Evolutionary conservation across 2,113 vertebrate species (phyloP).

Genomic region (Rostratula benghalensis): DNA sequence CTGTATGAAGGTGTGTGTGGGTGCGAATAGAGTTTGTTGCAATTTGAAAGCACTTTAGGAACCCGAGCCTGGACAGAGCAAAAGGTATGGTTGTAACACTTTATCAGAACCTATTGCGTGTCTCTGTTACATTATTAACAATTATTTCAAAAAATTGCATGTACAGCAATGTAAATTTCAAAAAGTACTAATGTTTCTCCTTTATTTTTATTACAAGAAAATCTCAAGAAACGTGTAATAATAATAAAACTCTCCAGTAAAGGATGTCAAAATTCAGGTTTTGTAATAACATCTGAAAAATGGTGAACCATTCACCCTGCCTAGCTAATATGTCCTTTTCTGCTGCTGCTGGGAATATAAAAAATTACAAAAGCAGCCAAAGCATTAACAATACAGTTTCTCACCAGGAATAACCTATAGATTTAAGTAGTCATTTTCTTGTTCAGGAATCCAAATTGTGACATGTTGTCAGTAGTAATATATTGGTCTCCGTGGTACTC

Average conservation of each 20-base stretch:
- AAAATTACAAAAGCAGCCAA: constrained; percentile 49
- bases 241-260: constrained; percentile 3
- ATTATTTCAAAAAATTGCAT: background rate
- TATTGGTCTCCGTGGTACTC: background rate
- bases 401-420: constrained; percentile 24
- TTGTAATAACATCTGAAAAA: constrained; percentile 11
- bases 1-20: background rate
- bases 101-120: background rate
- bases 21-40: background rate
- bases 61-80: background rate
- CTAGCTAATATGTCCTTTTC: constrained; percentile 40
- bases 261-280: constrained; percentile 44
- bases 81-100: background rate
- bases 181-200: background rate
- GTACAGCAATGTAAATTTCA: background rate
- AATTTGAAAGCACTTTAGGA: background rate
- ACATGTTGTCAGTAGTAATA: constrained; percentile 53
- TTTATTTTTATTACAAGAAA: constrained; percentile 13
- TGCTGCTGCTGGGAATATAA: constrained; percentile 26
- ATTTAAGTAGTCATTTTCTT: constrained; percentile 61
- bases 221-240: background rate
- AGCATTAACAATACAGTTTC: constrained; percentile 4
- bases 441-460: constrained; percentile 20
- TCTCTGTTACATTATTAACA: background rate
- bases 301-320: constrained; percentile 26